Evolutionary conservation across 2,797 vertebrate species (phyloP), one percentile per base, ranked within the genome.

Genomic region (Lemur catta): DNA sequence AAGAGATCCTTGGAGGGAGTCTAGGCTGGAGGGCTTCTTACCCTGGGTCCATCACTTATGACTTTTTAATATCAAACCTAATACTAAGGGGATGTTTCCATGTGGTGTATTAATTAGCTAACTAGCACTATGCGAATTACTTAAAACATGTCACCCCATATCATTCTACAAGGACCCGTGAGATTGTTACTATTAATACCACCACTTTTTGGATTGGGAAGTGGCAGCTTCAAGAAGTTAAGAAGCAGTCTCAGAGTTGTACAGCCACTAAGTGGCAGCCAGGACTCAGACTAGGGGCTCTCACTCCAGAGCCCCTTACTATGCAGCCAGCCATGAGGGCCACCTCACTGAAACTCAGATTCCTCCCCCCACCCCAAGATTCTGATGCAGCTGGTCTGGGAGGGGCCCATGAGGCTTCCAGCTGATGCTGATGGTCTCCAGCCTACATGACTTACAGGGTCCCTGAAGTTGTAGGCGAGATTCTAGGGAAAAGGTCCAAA

Each of bases 141-240:
- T 17, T 52, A 30, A 48, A 17, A n/a, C 1, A 0, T 3, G 18
- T 67, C 6, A 35, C 18, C 10, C 3, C 10, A 8, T 2, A 22
- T 15, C 28, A 69, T 7, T 65, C 50, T 7, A 20, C 41, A 71
- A 46, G 38, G 84, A 30, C 4, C 26, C 0, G 2, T 13, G 55
- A 65, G 15, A 17, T 26, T 0, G 1, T 6, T 10, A 50, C 22
- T 50, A 13, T 48, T 15, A 12, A 50, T 4, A 55, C 9, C 1
- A 46, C 24, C 33, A 30, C 22, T 6, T 72, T 91, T 71, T 13
- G 10, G n/a, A 22, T 24, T 20, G 12, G 67, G 33, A 24, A 63
- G 24, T 1, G 15, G 18, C 22, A 71, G 75, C 67, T 84, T 50
- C n/a, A 13, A 30, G 41, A 78, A 55, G 43, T 26, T 18, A 55